These are phyloP conservation scores for Crocuta crocuta DNA, from an alignment of 2,113 vertebrate genomes.

Conservation along the genomic window DNA sequence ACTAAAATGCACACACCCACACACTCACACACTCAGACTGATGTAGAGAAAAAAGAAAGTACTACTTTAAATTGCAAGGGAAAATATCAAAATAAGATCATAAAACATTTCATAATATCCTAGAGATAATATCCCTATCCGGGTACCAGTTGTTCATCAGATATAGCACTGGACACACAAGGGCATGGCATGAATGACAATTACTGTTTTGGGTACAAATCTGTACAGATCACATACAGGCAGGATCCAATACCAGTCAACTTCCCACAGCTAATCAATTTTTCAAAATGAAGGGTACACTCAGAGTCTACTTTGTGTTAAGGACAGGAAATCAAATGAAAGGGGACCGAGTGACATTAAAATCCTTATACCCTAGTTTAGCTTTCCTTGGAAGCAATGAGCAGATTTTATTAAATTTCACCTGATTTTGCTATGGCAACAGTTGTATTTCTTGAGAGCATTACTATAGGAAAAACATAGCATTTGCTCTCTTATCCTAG, in stretches of 20 bases:
- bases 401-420: conserved; percentile 79
- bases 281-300: conserved; percentile 33
- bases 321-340: conserved; percentile 50
- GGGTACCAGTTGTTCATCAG: neutral
- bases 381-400: conserved; percentile 43
- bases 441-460: conserved; percentile 74
- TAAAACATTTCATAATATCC: conserved; percentile 55
- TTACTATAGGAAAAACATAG: conserved; percentile 59
- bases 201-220: conserved; percentile 52
- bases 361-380: conserved; percentile 65
- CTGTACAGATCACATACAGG: neutral
- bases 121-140: conserved; percentile 37
- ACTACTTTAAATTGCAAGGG: conserved; percentile 56
- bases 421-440: conserved; percentile 84
- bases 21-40: neutral
- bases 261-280: conserved; percentile 60
- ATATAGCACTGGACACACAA: conserved; percentile 24
- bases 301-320: conserved; percentile 18
- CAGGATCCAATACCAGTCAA: conserved; percentile 23
- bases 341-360: conserved; percentile 44
- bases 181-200: conserved; percentile 54
- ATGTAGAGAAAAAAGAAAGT: conserved; percentile 10
- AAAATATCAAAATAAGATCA: conserved; percentile 51
- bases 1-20: neutral
- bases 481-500: conserved; percentile 31